A percentile compares a stretch with the other conserved stretches of the same genome.
phyloP scores from a whole-genome alignment of 2,113 vertebrate species.

The Dipodomys ordii region DNA sequence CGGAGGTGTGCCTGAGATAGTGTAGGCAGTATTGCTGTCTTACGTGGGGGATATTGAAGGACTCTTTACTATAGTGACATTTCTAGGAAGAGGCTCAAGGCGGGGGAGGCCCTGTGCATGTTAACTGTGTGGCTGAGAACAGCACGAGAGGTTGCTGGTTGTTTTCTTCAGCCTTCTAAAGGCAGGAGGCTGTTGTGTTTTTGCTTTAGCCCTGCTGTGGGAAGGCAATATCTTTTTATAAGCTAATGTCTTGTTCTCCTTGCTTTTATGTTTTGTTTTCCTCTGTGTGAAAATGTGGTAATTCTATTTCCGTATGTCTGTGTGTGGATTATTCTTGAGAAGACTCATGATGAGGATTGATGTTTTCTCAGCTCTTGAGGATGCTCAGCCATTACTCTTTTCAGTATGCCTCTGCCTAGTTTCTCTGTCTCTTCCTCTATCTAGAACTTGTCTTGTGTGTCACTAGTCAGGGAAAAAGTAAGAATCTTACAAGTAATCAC shows the following conservation, averaged over 20 bases:
- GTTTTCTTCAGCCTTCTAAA: background rate
- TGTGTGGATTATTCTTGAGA: constrained; percentile 4
- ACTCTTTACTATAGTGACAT: background rate
- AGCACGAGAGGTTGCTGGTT: background rate
- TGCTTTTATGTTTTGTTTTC: background rate
- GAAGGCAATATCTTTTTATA: background rate
- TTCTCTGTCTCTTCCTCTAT: constrained; percentile 1
- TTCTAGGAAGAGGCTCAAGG: constrained; percentile 1
- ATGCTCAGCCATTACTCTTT: background rate
- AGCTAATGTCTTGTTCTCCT: background rate
- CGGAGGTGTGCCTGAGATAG: background rate
- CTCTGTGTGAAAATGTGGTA: background rate
- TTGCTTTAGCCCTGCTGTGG: background rate
- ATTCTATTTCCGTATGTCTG: background rate
- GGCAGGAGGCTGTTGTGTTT: background rate
- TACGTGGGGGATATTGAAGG: background rate
- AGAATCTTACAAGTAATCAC: constrained; percentile 24
- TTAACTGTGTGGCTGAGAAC: background rate
- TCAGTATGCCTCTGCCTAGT: background rate
- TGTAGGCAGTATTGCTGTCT: background rate
- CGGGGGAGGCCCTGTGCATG: background rate
- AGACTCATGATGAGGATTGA: background rate
- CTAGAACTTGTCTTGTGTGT: constrained; percentile 25
- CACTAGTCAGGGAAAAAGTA: background rate
- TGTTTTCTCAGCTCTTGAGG: constrained; percentile 29